These are phyloP conservation scores for Cirrhinus molitorella DNA, from an alignment of 2,797 vertebrate species.

Conservation along the genomic window DNA sequence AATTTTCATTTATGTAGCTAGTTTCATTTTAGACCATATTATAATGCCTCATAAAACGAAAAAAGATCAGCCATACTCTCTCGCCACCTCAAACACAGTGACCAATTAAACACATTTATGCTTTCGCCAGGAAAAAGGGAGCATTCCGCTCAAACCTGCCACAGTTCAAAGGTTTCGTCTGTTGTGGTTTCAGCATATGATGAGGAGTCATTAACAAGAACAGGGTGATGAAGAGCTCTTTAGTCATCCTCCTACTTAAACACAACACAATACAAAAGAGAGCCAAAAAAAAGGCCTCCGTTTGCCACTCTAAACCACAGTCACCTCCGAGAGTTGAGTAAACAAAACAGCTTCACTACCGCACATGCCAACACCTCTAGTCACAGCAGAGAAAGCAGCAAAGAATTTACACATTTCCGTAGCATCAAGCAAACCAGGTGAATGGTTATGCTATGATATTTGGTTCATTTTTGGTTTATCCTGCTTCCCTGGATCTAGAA, in stretches of 20 bases:
- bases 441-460: background rate
- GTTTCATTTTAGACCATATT: slow-evolving; percentile 31
- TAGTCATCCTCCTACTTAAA: slow-evolving; percentile 52
- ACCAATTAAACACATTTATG: slow-evolving; percentile 68
- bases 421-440: slow-evolving; percentile 7
- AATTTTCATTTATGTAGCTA: background rate
- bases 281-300: slow-evolving; percentile 4
- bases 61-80: slow-evolving; percentile 63
- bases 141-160: slow-evolving; percentile 59
- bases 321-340: slow-evolving; percentile 52
- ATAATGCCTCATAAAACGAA: slow-evolving; percentile 18
- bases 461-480: background rate
- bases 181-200: slow-evolving; percentile 71
- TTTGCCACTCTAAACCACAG: slow-evolving; percentile 44
- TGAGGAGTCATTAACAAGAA: slow-evolving; percentile 64
- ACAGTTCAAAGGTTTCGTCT: slow-evolving; percentile 63
- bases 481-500: background rate
- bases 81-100: slow-evolving; percentile 55
- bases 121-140: slow-evolving; percentile 40
- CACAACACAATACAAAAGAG: slow-evolving; percentile 32
- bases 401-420: slow-evolving; percentile 11
- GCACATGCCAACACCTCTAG: slow-evolving; percentile 47
- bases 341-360: slow-evolving; percentile 64
- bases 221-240: slow-evolving; percentile 53
- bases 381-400: slow-evolving; percentile 45